Conservation (phyloP, 2,888 invertebrate species). For the Trachelus iudaicus region DNA sequence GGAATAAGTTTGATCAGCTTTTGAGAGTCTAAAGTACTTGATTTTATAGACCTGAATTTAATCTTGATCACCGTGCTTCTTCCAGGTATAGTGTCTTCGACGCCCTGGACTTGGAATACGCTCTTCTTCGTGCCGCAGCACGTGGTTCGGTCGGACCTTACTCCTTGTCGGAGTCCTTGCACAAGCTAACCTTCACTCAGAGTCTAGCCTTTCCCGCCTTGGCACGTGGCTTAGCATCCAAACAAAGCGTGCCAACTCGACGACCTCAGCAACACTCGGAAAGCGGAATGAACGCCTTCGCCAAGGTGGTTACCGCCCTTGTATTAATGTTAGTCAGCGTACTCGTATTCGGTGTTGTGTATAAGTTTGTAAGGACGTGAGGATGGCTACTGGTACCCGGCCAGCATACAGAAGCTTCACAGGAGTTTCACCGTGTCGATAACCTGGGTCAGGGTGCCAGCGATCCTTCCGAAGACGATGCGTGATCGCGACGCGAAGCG, state of each 20-base stretch:
- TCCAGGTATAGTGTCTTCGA: conserved; percentile 75
- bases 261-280: conserved; percentile 73
- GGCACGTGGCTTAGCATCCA: conserved; percentile 75
- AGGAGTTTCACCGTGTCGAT: conserved; percentile 30
- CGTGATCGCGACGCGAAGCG: background rate
- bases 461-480: conserved; percentile 1
- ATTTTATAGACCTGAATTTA: background rate
- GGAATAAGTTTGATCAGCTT: background rate
- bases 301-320: conserved; percentile 77
- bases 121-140: conserved; percentile 75
- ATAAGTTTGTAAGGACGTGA: conserved; percentile 81
- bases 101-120: conserved; percentile 78
- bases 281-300: conserved; percentile 76
- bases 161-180: conserved; percentile 77
- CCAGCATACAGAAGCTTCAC: conserved; percentile 33
- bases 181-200: conserved; percentile 80
- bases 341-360: conserved; percentile 78
- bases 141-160: conserved; percentile 79
- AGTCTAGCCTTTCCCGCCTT: conserved; percentile 79
- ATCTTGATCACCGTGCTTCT: background rate
- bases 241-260: conserved; percentile 69
- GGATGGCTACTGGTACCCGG: conserved; percentile 78
- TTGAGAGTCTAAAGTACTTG: background rate
- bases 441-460: conserved; percentile 24
- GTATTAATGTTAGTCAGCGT: conserved; percentile 77